A percentile compares a stretch with the other conserved stretches of the same genome.
These are phyloP conservation scores for Struthio camelus DNA, from an alignment of 2,113 vertebrate genomes.

Conservation along the genomic window DNA sequence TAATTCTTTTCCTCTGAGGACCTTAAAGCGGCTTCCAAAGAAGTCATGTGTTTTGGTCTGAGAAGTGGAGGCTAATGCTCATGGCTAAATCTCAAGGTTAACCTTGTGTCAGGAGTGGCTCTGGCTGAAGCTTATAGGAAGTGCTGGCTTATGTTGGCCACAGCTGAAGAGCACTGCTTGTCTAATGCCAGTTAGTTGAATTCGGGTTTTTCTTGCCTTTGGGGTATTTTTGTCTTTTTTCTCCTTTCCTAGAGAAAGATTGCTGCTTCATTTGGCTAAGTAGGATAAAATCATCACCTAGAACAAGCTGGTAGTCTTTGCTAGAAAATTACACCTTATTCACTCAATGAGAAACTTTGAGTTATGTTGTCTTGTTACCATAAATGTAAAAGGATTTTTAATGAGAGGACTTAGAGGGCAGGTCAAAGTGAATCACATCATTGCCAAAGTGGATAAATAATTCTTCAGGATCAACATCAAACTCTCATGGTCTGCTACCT, in stretches of 20 bases:
- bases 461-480: not conserved
- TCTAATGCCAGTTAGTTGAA: not conserved
- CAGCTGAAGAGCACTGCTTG: accelerated
- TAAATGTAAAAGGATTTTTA: not conserved
- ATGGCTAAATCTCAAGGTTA: too few species aligned
- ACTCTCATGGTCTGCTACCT: not conserved
- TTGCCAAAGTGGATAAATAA: not conserved
- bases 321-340: accelerated
- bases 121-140: accelerated
- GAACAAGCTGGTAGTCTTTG: not conserved
- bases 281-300: not conserved
- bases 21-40: not conserved
- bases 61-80: not conserved
- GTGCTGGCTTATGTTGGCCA: not conserved
- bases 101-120: not conserved
- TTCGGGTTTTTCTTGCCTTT: not conserved
- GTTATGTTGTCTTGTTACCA: not conserved
- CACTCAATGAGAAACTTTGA: not conserved
- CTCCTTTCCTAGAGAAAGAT: not conserved
- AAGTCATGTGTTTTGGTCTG: accelerated
- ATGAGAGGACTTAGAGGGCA: not conserved
- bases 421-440: not conserved
- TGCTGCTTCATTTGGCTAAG: not conserved
- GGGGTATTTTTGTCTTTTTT: not conserved
- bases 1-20: accelerated